Evolutionary conservation across 1,140 invertebrate genomes (phyloP).

Genomic region (Trichogramma pretiosum): DNA sequence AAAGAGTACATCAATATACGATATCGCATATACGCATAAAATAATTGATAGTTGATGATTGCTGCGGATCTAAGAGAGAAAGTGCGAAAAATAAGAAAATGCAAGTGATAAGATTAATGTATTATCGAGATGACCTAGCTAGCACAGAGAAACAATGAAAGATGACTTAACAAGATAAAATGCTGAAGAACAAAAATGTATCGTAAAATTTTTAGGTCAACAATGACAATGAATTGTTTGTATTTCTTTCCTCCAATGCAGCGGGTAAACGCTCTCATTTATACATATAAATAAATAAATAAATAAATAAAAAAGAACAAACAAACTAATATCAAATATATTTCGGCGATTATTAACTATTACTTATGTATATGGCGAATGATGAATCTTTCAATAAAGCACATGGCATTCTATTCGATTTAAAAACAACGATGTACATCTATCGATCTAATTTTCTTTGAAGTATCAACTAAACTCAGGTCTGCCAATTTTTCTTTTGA

Average conservation of each 20-base stretch:
- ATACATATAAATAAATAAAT: constrained; percentile 35
- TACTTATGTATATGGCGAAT: constrained; percentile 18
- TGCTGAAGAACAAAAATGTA: no score
- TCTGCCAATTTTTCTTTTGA: no score
- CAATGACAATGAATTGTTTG: constrained; percentile 33
- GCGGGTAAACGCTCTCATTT: constrained; percentile 44
- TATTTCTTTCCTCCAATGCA: no score
- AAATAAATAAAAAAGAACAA: constrained; percentile 50
- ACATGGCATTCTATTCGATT: constrained; percentile 16
- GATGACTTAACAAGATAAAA: no score
- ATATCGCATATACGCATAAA: no score
- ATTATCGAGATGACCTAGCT: constrained; percentile 11
- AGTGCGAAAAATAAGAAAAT: no score
- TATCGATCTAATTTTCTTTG: background rate
- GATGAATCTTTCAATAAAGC: constrained; percentile 21
- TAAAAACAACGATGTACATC: constrained; percentile 5
- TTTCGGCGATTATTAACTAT: constrained; percentile 14
- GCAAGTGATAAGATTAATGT: no score
- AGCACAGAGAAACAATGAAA: constrained; percentile 14
- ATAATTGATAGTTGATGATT: no score
- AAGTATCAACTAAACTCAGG: no score
- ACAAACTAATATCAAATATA: constrained; percentile 29
- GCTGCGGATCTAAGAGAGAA: no score
- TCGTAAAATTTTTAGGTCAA: no score
- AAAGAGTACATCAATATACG: no score